A percentile compares a stretch with the other conserved stretches of the same genome.
Evolutionary conservation across 1,140 invertebrate species (phyloP).

Genomic region (Solenopsis fugax): DNA sequence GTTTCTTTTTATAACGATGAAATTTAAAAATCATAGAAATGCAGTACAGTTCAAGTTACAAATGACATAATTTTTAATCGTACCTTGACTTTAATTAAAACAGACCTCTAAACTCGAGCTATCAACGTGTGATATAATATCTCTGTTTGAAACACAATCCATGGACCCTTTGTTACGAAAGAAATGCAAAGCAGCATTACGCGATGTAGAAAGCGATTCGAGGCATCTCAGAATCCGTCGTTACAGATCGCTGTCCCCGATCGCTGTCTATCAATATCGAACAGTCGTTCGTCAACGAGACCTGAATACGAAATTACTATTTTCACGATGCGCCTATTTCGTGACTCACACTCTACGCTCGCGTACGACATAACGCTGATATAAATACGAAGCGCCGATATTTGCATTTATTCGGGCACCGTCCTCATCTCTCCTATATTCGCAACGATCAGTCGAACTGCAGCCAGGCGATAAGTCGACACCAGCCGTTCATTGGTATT

Average conservation of each 20-base stretch:
- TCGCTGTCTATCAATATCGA: conserved; percentile 38
- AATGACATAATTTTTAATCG: neutral
- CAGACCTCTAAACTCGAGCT: neutral
- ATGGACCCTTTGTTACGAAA: conserved; percentile 19
- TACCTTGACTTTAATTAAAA: neutral
- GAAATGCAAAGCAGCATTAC: conserved; percentile 44
- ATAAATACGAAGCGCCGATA: neutral
- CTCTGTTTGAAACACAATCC: neutral
- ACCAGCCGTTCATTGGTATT: conserved; percentile 34
- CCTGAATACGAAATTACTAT: conserved; percentile 4
- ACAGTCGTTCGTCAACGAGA: neutral
- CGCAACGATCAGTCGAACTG: neutral
- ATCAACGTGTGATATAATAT: neutral
- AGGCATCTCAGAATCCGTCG: neutral
- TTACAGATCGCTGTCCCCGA: neutral
- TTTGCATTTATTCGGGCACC: conserved; percentile 40
- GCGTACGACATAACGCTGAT: neutral
- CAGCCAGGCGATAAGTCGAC: neutral
- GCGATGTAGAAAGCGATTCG: conserved; percentile 35
- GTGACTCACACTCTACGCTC: conserved; percentile 14
- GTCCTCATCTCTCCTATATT: conserved; percentile 10
- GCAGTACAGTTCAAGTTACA: neutral
- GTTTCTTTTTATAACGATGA: neutral
- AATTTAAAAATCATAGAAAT: conserved; percentile 3
- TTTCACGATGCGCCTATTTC: neutral